phyloP scores from a whole-genome alignment of 1,140 invertebrate species.

The Bradynema listronoti region DNA sequence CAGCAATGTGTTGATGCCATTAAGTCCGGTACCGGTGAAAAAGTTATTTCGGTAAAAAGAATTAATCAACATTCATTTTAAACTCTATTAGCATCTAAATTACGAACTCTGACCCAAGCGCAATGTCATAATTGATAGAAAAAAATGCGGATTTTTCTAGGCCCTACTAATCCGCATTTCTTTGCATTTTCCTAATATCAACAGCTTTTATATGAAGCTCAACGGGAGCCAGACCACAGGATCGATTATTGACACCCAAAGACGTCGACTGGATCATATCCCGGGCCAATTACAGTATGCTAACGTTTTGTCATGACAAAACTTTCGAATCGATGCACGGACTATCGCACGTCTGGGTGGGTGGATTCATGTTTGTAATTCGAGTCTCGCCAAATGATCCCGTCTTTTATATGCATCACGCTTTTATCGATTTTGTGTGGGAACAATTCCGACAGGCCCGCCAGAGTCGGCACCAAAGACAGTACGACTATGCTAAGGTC shows the following conservation, averaged over 20 bases:
- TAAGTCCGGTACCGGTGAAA: slow-evolving; percentile 57
- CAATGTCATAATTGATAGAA: background rate
- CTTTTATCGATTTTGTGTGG: slow-evolving; percentile 59
- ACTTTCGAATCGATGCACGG: slow-evolving; percentile 55
- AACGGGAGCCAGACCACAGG: slow-evolving; percentile 48
- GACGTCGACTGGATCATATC: slow-evolving; percentile 53
- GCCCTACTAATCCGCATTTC: too few species aligned
- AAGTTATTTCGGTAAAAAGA: slow-evolving; percentile 46
- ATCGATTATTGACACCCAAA: slow-evolving; percentile 46
- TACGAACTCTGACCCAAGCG: background rate
- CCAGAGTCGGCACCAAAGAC: slow-evolving; percentile 49
- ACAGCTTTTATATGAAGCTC: slow-evolving; percentile 21
- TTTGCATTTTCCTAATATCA: background rate
- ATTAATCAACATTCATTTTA: background rate
- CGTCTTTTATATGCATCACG: slow-evolving; percentile 58
- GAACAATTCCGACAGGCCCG: slow-evolving; percentile 55
- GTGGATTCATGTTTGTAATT: slow-evolving; percentile 58
- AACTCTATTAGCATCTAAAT: background rate
- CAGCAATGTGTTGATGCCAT: slow-evolving; percentile 55
- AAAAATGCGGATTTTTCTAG: too few species aligned
- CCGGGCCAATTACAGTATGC: slow-evolving; percentile 46
- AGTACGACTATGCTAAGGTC: slow-evolving; percentile 52
- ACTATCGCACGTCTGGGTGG: slow-evolving; percentile 56
- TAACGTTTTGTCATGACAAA: slow-evolving; percentile 58
- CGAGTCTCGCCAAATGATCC: slow-evolving; percentile 45